Percentiles rank a stretch among this genome's conserved stretches.
Conservation (phyloP, 2,113 vertebrate genomes). For the Colossoma macropomum region DNA sequence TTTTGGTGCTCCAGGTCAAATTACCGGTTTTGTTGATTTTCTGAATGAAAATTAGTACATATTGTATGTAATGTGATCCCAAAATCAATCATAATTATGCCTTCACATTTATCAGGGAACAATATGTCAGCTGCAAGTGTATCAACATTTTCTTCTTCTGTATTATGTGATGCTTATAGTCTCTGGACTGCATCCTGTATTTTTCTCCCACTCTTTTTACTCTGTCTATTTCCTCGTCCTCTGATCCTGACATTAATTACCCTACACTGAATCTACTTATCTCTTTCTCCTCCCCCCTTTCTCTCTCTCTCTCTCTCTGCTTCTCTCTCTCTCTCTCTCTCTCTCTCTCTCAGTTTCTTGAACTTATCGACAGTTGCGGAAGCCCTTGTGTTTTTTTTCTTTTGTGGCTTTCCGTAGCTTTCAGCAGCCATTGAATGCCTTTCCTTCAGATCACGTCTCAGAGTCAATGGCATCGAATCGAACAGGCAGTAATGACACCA, state of each 20-base stretch:
- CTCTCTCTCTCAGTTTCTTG: background rate
- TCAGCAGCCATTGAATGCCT: background rate
- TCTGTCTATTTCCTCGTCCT: background rate
- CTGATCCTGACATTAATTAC: conserved; percentile 10
- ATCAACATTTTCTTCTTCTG: no score
- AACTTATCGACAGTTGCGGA: background rate
- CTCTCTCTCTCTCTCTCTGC: background rate
- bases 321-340: background rate
- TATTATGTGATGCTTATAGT: background rate
- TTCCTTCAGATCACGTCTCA: background rate
- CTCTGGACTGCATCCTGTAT: background rate
- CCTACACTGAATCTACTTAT: conserved; percentile 1
- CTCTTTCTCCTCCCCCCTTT: no score
- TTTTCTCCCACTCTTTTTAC: background rate
- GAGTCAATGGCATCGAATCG: background rate
- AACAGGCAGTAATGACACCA: background rate
- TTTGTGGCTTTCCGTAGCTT: background rate
- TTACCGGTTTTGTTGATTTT: no score
- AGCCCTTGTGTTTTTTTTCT: background rate
- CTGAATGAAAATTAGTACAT: no score
- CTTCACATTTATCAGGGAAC: no score
- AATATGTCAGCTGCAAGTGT: no score
- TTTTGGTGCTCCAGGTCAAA: no score
- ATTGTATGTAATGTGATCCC: no score
- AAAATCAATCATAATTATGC: no score